Conservation (phyloP, 2,888 invertebrate species). For the Aphrophora alni region DNA sequence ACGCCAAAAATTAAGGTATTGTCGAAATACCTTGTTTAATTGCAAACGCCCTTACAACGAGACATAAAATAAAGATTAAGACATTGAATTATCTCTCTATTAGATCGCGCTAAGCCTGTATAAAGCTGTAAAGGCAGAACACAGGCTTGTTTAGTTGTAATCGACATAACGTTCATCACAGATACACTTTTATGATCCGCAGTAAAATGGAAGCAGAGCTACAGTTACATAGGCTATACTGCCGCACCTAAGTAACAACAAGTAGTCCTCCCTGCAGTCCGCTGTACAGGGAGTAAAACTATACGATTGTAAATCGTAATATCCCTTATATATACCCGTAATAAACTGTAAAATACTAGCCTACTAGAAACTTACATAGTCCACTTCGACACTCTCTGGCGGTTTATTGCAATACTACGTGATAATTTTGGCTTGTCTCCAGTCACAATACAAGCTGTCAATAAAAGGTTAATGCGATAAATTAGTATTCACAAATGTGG, state of each 20-base stretch:
- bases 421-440: slow-evolving; percentile 1
- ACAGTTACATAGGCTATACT: neutral
- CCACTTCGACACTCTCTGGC: neutral
- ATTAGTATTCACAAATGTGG: neutral
- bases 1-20: too few relatives aligned
- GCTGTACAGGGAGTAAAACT: neutral
- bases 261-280: neutral
- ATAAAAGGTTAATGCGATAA: neutral
- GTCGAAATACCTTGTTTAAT: too few relatives aligned
- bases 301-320: neutral
- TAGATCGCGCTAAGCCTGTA: neutral
- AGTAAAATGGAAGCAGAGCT: neutral
- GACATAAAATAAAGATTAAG: neutral
- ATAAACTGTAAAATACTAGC: too few relatives aligned
- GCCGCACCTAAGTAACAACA: neutral
- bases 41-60: too few relatives aligned
- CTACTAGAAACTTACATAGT: neutral
- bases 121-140: slow-evolving; percentile 2
- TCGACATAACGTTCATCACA: neutral
- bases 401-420: neutral
- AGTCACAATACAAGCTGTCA: neutral
- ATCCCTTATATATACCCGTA: neutral
- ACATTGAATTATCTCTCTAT: neutral
- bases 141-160: slow-evolving; percentile 3
- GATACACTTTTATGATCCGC: neutral